Conservation (phyloP, 2,888 invertebrate species). For the Muscina levida region DNA sequence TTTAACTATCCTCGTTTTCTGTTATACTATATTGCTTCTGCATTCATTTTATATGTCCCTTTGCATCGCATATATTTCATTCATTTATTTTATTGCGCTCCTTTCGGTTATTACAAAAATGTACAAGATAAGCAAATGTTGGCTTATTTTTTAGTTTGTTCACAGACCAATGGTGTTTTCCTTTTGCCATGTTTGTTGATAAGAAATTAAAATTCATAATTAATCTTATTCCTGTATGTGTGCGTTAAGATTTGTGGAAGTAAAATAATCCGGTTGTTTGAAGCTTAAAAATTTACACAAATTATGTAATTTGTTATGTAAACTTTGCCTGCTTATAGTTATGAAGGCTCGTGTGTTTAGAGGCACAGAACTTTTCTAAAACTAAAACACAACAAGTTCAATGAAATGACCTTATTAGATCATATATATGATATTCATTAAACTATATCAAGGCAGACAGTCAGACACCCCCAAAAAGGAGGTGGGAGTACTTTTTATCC, state of each 20-base stretch:
- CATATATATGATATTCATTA: too few species aligned
- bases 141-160: not conserved
- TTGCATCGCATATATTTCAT: not conserved
- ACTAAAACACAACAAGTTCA: too few species aligned
- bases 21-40: not conserved
- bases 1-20: not conserved
- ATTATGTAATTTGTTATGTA: too few species aligned
- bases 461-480: too few species aligned
- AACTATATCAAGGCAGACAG: too few species aligned
- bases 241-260: not conserved
- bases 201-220: conserved; percentile 52
- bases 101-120: conserved; percentile 41
- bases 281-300: too few species aligned
- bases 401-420: too few species aligned
- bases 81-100: too few species aligned
- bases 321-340: too few species aligned
- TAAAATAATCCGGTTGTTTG: conserved; percentile 31
- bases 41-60: not conserved
- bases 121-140: conserved; percentile 42
- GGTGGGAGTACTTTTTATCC: too few species aligned
- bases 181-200: conserved; percentile 38
- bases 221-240: conserved; percentile 39
- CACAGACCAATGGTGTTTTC: not conserved
- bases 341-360: too few species aligned
- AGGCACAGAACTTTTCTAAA: too few species aligned